Evolutionary conservation across 2,113 vertebrate species (phyloP).

Genomic region (Chaetodon auriga): DNA sequence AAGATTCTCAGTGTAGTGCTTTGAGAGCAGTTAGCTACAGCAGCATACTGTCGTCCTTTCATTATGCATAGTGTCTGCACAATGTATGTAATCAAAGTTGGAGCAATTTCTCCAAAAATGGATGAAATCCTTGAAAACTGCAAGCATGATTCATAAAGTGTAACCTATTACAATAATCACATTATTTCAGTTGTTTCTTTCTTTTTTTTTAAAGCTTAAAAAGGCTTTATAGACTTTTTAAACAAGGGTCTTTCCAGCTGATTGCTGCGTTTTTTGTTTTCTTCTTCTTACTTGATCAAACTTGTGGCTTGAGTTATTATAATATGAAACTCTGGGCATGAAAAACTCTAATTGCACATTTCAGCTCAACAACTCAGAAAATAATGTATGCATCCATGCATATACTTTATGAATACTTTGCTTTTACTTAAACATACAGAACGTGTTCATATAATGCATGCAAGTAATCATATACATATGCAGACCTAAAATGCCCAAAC

Average conservation of each 20-base stretch:
- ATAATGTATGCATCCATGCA: not conserved
- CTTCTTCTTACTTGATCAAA: not conserved
- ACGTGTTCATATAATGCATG: conserved; percentile 13
- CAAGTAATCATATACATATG: not conserved
- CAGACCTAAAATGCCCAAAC: not conserved
- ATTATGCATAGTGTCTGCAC: conserved; percentile 6
- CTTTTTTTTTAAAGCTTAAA: not conserved
- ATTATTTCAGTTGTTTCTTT: not conserved
- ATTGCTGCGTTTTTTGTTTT: not conserved
- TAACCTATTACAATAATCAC: too few species aligned
- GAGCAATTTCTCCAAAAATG: not conserved
- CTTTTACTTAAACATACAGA: not conserved
- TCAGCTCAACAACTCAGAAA: not conserved
- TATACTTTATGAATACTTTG: not conserved
- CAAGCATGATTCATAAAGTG: not conserved
- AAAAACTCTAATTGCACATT: not conserved
- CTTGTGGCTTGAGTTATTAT: not conserved
- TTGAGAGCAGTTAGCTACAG: conserved; percentile 54
- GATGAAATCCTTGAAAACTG: conserved; percentile 3
- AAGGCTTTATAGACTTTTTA: not conserved
- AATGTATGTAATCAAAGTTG: not conserved
- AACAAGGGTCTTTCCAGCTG: not conserved
- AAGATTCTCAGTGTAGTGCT: conserved; percentile 70
- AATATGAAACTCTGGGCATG: not conserved
- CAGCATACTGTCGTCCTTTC: conserved; percentile 33